Conservation (phyloP, 2,888 invertebrate species). For the Coenonympha arcania region DNA sequence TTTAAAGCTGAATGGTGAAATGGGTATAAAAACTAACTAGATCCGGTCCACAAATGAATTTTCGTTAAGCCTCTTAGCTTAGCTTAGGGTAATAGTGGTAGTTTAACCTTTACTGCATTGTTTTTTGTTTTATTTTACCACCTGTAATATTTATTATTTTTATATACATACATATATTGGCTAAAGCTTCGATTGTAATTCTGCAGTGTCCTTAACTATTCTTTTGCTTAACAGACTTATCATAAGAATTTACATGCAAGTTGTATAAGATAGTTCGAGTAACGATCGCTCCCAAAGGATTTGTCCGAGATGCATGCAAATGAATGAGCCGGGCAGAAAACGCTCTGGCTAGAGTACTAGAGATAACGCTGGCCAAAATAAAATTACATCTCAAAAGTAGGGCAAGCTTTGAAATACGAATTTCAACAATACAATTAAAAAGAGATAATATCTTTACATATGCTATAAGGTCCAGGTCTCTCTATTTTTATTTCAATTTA, state of each 20-base stretch:
- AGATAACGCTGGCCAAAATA: not conserved
- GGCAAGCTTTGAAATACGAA: not conserved
- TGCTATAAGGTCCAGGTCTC: no score
- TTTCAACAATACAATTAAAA: not conserved
- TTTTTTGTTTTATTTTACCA: not conserved
- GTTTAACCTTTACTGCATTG: conserved; percentile 1
- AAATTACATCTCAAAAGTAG: not conserved
- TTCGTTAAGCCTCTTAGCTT: not conserved
- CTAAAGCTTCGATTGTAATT: not conserved
- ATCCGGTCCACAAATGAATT: conserved; percentile 1
- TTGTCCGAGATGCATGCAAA: conserved; percentile 1
- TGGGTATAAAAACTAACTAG: not conserved
- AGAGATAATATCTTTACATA: not conserved
- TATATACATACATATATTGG: not conserved
- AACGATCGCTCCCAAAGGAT: conserved; percentile 3
- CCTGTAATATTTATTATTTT: not conserved
- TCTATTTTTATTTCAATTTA: no score
- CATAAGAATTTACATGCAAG: not conserved
- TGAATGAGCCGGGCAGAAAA: not conserved
- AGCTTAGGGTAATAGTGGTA: not conserved
- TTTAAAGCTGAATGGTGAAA: not conserved
- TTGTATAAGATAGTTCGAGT: not conserved
- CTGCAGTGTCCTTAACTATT: not conserved
- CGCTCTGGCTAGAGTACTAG: not conserved
- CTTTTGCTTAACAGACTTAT: not conserved